Evolutionary conservation across 2,888 invertebrate genomes (phyloP).

Genomic region (Bibio marci): DNA sequence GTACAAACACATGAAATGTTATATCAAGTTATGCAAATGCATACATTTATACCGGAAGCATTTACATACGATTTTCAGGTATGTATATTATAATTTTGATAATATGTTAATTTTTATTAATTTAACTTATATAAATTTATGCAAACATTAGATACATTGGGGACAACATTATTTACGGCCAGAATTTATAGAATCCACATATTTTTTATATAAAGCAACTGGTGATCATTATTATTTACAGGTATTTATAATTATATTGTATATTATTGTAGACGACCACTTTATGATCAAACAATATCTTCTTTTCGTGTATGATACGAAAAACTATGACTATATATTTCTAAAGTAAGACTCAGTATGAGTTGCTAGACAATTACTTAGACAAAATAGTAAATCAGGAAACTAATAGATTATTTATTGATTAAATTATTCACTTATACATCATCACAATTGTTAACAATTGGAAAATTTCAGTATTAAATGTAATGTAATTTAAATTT

Average conservation of each 20-base stretch:
- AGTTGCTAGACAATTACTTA: too few relatives aligned
- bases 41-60: conserved; percentile 96
- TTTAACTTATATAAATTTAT: too few relatives aligned
- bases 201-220: conserved; percentile 90
- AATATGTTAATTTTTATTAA: conserved; percentile 6
- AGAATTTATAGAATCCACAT: conserved; percentile 95
- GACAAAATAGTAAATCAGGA: too few relatives aligned
- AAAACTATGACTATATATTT: too few relatives aligned
- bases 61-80: conserved; percentile 94
- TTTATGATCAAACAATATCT: neutral
- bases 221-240: conserved; percentile 90
- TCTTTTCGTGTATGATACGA: too few relatives aligned
- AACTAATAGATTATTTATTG: too few relatives aligned
- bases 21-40: conserved; percentile 93
- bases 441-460: too few relatives aligned
- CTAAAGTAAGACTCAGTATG: too few relatives aligned
- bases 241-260: conserved; percentile 20
- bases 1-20: conserved; percentile 99
- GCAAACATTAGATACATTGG: conserved; percentile 71
- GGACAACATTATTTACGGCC: conserved; percentile 93
- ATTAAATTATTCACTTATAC: too few relatives aligned
- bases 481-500: too few relatives aligned
- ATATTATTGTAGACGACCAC: neutral
- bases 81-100: too few relatives aligned
- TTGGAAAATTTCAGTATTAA: too few relatives aligned